Evolutionary conservation across 2,888 invertebrate genomes (phyloP).

Genomic region (Ophraella communa): DNA sequence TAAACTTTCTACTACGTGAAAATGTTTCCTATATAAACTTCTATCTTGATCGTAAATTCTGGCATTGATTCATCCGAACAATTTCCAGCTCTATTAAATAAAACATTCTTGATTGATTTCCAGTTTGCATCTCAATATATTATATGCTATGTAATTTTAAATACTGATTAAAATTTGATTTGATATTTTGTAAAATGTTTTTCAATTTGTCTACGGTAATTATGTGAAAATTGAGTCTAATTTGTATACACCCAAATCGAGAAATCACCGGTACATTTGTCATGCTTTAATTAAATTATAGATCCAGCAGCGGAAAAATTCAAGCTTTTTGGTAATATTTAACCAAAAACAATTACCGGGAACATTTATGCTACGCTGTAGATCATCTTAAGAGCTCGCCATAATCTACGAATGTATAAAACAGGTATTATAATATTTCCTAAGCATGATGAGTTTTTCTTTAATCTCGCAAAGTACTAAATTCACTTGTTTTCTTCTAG

Average conservation of each 20-base stretch:
- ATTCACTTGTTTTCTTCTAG: conserved; percentile 54
- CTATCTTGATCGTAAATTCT: conserved; percentile 15
- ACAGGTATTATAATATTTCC: conserved; percentile 58
- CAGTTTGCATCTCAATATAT: not conserved
- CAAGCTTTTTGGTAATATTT: conserved; percentile 28
- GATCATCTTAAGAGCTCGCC: conserved; percentile 36
- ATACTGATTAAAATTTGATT: no score
- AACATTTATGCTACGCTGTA: conserved; percentile 51
- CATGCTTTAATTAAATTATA: conserved; percentile 29
- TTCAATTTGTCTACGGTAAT: no score
- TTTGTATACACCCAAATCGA: no score
- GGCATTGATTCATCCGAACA: conserved; percentile 15
- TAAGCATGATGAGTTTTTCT: conserved; percentile 59
- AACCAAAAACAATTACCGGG: conserved; percentile 49
- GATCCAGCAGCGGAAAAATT: conserved; percentile 13
- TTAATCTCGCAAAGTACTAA: conserved; percentile 59
- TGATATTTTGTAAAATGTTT: no score
- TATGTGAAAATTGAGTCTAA: no score
- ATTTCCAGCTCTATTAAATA: conserved; percentile 13
- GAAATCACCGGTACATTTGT: not conserved
- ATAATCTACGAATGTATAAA: conserved; percentile 58
- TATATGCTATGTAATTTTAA: no score
- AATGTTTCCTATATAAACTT: no score
- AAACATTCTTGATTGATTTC: conserved; percentile 10
- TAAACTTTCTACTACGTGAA: not conserved